These are phyloP conservation scores for Centropus unirufus DNA, from an alignment of 2,113 vertebrate genomes.

Conservation along the genomic window DNA sequence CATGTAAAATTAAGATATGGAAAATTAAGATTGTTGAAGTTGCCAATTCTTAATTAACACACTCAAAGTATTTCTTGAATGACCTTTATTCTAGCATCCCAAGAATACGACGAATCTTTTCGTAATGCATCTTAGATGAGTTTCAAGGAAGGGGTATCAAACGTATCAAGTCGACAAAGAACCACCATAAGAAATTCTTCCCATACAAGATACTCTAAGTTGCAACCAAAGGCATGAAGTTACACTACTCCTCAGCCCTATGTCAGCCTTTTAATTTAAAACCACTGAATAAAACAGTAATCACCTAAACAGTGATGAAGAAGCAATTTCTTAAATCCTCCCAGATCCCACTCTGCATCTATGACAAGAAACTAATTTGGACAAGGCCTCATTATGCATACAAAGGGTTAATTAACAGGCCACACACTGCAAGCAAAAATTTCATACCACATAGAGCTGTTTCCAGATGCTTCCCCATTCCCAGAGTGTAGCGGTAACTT, in stretches of 20 bases:
- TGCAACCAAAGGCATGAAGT: not conserved
- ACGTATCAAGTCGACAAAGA: not conserved
- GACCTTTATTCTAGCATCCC: not conserved
- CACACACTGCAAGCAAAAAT: accelerated
- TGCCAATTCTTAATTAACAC: not conserved
- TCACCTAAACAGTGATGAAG: not conserved
- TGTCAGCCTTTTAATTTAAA: not conserved
- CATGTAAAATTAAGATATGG: not conserved
- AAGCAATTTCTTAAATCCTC: not conserved
- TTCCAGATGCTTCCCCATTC: constrained; percentile 99
- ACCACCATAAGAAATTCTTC: not conserved
- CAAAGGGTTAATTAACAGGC: not conserved
- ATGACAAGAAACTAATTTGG: not conserved
- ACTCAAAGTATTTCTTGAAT: not conserved
- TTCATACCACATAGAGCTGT: constrained; percentile 92
- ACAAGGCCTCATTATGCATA: not conserved
- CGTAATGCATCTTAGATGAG: not conserved
- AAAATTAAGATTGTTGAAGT: not conserved
- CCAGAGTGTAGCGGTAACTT: constrained; percentile 93
- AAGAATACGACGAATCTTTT: not conserved
- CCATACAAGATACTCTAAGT: not conserved
- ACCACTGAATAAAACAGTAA: not conserved
- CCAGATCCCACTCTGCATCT: not conserved
- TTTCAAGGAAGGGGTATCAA: not conserved
- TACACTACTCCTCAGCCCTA: not conserved